These are phyloP conservation scores for Tanytarsus gracilentus DNA, from an alignment of 2,888 invertebrate genomes.

Conservation along the genomic window DNA sequence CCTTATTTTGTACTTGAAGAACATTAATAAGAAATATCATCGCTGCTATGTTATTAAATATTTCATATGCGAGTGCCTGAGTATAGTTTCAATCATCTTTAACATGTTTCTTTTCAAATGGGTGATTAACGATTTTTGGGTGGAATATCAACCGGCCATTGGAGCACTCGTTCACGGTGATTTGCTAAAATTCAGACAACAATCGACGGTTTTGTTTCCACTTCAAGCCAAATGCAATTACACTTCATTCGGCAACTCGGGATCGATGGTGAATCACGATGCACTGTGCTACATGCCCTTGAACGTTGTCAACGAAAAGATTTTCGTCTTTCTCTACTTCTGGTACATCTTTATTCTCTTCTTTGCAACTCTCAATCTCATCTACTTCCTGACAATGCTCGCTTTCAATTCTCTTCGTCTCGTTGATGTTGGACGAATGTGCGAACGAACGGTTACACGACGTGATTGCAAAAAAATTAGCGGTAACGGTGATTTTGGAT, in stretches of 20 bases:
- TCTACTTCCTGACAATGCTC: neutral
- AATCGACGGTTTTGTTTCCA: neutral
- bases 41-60: neutral
- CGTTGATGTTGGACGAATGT: neutral
- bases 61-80: neutral
- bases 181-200: neutral
- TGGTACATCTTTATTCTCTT: slow-evolving; percentile 5
- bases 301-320: slow-evolving; percentile 13
- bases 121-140: neutral
- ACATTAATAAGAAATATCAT: neutral
- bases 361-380: neutral
- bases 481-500: neutral
- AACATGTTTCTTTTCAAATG: neutral
- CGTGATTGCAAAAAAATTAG: neutral
- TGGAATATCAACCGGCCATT: neutral
- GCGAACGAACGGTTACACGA: neutral
- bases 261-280: neutral
- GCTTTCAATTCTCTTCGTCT: neutral
- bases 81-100: neutral
- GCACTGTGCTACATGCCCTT: slow-evolving; percentile 9
- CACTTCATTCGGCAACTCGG: neutral
- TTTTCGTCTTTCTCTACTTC: slow-evolving; percentile 11
- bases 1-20: neutral
- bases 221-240: slow-evolving; percentile 8
- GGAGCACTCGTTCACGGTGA: neutral